Conservation (phyloP, 1,140 invertebrate species). For the Drepana arcuata region DNA sequence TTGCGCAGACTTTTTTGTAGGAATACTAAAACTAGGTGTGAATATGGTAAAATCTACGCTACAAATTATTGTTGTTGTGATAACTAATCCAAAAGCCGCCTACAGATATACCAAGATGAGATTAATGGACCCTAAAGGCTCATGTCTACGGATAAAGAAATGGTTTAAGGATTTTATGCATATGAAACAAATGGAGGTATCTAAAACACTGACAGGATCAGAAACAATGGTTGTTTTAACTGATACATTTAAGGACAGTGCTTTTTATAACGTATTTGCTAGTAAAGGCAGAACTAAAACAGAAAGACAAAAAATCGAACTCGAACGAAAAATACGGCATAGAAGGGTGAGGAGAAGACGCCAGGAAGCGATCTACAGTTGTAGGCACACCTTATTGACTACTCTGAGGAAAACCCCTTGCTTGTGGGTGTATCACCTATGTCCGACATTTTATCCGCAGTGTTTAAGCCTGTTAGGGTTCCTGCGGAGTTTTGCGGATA, state of each 20-base stretch:
- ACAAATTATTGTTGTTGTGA: slow-evolving; percentile 6
- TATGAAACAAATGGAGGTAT: slow-evolving; percentile 19
- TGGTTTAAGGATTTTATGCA: slow-evolving; percentile 10
- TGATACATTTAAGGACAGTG: slow-evolving; percentile 26
- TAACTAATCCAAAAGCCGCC: slow-evolving; percentile 22
- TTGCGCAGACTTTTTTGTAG: slow-evolving; percentile 19
- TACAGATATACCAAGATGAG: slow-evolving; percentile 18
- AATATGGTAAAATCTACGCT: slow-evolving; percentile 10
- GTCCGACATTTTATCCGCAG: slow-evolving; percentile 35
- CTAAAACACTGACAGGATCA: slow-evolving; percentile 21
- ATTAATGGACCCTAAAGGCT: slow-evolving; percentile 15
- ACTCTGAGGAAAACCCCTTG: slow-evolving; percentile 39
- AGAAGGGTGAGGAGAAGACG: slow-evolving; percentile 26
- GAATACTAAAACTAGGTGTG: slow-evolving; percentile 18
- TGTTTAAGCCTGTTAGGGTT: slow-evolving; percentile 23
- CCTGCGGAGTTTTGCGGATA: slow-evolving; percentile 20
- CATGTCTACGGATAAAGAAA: slow-evolving; percentile 11
- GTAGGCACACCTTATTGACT: slow-evolving; percentile 28
- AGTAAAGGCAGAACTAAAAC: slow-evolving; percentile 23
- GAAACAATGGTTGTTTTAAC: slow-evolving; percentile 19
- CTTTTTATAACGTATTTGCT: slow-evolving; percentile 21
- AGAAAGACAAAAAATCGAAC: slow-evolving; percentile 20
- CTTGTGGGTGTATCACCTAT: slow-evolving; percentile 39
- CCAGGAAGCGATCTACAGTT: slow-evolving; percentile 24
- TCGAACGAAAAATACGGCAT: slow-evolving; percentile 15